Base-by-base conservation (phyloP, 64 coral and sea anemone species). In the Exaiptasia diaphana region DNA sequence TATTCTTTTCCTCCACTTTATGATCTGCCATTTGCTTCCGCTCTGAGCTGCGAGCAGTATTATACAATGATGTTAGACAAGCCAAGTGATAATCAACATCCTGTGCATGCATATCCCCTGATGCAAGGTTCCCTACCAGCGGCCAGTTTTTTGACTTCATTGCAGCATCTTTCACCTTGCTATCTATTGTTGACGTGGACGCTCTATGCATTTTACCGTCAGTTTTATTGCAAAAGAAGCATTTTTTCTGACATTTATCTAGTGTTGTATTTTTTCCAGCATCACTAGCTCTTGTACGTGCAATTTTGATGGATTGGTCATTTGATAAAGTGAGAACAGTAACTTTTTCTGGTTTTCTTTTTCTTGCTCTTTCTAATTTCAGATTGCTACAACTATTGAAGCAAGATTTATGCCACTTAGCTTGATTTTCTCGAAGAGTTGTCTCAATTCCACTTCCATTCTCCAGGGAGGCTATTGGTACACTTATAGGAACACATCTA, bases 171-270 rank as follows among this genome's bases (percentile, higher is more conserved):
- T n/a, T 38, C 45, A 43, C 69, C 45, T 45, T 73, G 14, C 20
- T 44, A 73, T 73, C 69, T 43, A 43, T 23, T 21, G 10, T 40
- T 18, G 12, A 43, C 17, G 69, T 73, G 17, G 35, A 45, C 37
- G 40, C 69, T 40, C 40, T 43, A 44, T 73, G 69, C 34, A 73
- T 45, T 43, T 25, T 41, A 2, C 69, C 46, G 1, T 43, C 44
- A 75, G 21, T 39, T 50, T 45, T 31, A 43, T 75, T 46, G 31
- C 72, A 75, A 31, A 75, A 75, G 41, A 75, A 75, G 30, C 72
- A 50, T 14, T 25, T 14, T 75, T 29, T 49, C 4, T 52, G 4
- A 28, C 24, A 50, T 29, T 53, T n/a, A n/a, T n/a, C n/a, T n/a
- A n/a, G n/a, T n/a, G n/a, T n/a, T n/a, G n/a, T n/a, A n/a, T n/a